These are phyloP conservation scores for Eristalinus aeneus DNA, from an alignment of 2,888 invertebrate species.

Conservation along the genomic window DNA sequence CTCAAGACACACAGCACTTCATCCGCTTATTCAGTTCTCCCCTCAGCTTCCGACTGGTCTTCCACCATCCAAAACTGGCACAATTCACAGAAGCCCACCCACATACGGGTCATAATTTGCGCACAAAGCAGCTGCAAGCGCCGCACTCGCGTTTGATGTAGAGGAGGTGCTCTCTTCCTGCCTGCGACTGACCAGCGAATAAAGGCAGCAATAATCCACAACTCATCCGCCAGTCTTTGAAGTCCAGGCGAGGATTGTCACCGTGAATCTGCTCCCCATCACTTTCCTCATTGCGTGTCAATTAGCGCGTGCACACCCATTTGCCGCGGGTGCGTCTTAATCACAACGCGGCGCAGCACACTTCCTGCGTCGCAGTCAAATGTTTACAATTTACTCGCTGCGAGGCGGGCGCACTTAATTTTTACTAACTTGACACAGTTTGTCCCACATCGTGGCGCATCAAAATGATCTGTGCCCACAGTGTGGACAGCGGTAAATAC, in stretches of 20 bases:
- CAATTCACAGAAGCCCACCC: too few relatives aligned
- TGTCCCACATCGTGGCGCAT: slow-evolving; percentile 19
- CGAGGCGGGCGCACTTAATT: slow-evolving; percentile 58
- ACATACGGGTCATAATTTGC: too few relatives aligned
- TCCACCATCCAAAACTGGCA: too few relatives aligned
- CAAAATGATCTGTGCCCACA: slow-evolving; percentile 53
- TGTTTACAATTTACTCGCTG: slow-evolving; percentile 63
- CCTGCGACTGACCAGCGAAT: not conserved
- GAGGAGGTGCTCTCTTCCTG: not conserved
- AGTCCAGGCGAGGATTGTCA: not conserved
- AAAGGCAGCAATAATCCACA: not conserved
- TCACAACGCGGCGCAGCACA: not conserved
- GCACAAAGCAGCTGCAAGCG: not conserved
- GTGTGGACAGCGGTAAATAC: slow-evolving; percentile 48
- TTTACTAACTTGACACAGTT: slow-evolving; percentile 69
- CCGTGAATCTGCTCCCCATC: not conserved
- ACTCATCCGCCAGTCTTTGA: not conserved
- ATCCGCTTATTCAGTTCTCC: too few relatives aligned
- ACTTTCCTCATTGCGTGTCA: not conserved
- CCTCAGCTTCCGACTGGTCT: too few relatives aligned
- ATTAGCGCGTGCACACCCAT: not conserved
- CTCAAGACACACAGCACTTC: too few relatives aligned
- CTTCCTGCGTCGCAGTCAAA: slow-evolving; percentile 32
- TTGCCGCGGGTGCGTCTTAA: not conserved
- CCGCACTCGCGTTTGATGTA: not conserved